Percentiles rank a stretch among this genome's conserved stretches.
These are phyloP conservation scores for Rhabdornis inornatus DNA, from an alignment of 2,113 vertebrate species.

Conservation along the genomic window DNA sequence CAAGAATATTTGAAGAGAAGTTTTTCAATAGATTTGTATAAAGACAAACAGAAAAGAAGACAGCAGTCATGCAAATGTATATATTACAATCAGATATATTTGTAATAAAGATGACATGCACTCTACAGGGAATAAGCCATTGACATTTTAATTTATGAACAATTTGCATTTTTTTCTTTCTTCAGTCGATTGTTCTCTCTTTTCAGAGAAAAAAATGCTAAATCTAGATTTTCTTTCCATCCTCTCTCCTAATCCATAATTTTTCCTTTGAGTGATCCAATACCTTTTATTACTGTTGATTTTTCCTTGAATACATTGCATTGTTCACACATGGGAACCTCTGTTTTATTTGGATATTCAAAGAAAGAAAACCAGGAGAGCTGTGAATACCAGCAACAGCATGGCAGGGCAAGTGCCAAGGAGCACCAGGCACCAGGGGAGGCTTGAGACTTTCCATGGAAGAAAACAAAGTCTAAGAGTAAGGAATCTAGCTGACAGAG, in stretches of 20 bases:
- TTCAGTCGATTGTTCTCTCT: background rate
- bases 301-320: background rate
- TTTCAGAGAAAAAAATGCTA: background rate
- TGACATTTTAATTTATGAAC: background rate
- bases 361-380: background rate
- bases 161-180: background rate
- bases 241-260: background rate
- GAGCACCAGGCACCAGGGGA: background rate
- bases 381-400: background rate
- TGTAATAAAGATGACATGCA: background rate
- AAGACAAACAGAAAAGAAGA: background rate
- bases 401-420: background rate
- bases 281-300: background rate
- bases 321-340: background rate
- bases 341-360: background rate
- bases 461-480: background rate
- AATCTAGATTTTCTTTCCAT: background rate
- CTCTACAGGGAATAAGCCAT: background rate
- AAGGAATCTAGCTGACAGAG: background rate
- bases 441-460: background rate
- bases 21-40: background rate
- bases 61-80: background rate
- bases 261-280: background rate
- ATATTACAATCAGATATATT: background rate
- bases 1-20: background rate